These are phyloP conservation scores for Chloebia gouldiae DNA, from an alignment of 2,113 vertebrate genomes.

Conservation along the genomic window DNA sequence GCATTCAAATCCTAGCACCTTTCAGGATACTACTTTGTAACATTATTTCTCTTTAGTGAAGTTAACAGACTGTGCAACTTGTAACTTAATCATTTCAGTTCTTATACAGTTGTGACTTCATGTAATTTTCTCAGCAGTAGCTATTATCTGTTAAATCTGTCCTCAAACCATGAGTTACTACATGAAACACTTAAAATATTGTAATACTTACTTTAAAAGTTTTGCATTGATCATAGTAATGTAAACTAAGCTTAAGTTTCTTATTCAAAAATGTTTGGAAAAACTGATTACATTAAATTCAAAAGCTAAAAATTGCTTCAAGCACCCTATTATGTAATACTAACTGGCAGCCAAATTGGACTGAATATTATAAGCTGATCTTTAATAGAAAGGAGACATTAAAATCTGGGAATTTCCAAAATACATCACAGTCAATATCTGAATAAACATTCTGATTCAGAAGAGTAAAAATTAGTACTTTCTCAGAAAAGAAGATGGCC, in stretches of 20 bases:
- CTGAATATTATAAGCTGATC: neutral
- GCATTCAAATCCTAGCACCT: neutral
- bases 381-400: neutral
- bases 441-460: neutral
- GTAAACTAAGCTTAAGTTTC: neutral
- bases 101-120: neutral
- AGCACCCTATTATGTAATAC: neutral
- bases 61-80: neutral
- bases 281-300: neutral
- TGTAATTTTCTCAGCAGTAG: neutral
- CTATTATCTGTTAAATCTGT: neutral
- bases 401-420: neutral
- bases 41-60: neutral
- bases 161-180: neutral
- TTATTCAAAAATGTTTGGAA: neutral
- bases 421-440: neutral
- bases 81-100: neutral
- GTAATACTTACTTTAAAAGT: neutral
- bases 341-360: neutral
- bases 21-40: neutral
- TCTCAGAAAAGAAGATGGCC: neutral
- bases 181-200: neutral
- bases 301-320: neutral
- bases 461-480: neutral
- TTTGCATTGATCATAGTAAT: neutral